These are phyloP conservation scores for Toxotes jaculatrix DNA, from an alignment of 2,113 vertebrate genomes.

Conservation along the genomic window DNA sequence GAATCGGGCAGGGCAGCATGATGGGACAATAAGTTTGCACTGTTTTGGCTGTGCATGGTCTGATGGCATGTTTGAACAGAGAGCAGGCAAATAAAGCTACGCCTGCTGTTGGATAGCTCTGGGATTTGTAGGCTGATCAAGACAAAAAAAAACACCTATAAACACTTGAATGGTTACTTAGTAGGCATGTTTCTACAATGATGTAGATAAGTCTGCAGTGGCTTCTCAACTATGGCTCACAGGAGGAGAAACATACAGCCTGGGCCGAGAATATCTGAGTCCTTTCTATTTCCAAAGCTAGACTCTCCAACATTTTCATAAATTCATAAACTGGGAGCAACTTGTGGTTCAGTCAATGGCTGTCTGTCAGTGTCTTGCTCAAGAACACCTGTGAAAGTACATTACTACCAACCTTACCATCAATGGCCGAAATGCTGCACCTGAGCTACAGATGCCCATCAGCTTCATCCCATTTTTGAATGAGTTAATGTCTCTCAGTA, in stretches of 20 bases:
- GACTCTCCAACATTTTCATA: background rate
- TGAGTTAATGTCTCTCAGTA: background rate
- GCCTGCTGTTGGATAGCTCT: constrained; percentile 3
- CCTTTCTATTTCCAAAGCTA: background rate
- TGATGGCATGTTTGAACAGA: constrained; percentile 56
- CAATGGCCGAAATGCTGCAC: background rate
- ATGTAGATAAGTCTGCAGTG: background rate
- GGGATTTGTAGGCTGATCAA: background rate
- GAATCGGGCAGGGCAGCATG: background rate
- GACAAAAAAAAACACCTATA: background rate
- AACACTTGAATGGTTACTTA: background rate
- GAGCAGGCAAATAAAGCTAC: constrained; percentile 31
- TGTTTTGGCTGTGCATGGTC: background rate
- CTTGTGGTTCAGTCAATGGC: too few relatives aligned
- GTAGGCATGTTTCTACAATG: constrained; percentile 21
- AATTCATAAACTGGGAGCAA: background rate
- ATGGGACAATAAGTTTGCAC: constrained; percentile 2
- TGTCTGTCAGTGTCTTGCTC: background rate
- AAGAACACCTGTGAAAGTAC: background rate
- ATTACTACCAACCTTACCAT: background rate
- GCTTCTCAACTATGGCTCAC: background rate
- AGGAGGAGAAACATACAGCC: background rate
- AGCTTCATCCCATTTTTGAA: background rate
- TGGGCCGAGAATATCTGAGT: background rate
- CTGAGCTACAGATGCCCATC: background rate